Conservation (phyloP, 2,113 vertebrate genomes). For the Misgurnus anguillicaudatus region DNA sequence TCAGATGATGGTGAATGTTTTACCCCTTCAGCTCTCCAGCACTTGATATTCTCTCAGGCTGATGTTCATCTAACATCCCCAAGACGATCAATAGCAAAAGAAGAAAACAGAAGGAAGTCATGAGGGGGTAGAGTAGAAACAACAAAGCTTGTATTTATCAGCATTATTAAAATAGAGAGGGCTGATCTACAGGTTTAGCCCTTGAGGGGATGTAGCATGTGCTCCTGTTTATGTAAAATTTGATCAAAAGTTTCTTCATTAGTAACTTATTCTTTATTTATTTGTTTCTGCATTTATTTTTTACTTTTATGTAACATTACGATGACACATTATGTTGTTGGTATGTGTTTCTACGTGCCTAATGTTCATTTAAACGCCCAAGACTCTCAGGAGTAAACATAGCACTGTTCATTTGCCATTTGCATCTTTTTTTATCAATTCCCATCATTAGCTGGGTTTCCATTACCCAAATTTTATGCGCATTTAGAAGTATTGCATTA, state of each 20-base stretch:
- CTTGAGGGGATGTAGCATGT: neutral
- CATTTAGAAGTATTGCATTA: too few species aligned
- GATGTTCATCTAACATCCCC: slow-evolving; percentile 12
- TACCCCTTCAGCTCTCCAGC: neutral
- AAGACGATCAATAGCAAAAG: slow-evolving; percentile 10
- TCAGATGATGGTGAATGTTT: neutral
- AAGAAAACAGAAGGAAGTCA: neutral
- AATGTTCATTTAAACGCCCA: too few species aligned
- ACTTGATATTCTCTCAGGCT: slow-evolving; percentile 16
- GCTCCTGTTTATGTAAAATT: neutral
- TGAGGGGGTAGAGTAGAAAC: neutral
- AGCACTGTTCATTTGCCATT: neutral
- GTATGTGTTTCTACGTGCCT: too few species aligned
- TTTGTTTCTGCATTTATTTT: neutral
- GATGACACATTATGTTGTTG: too few species aligned
- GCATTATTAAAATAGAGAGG: slow-evolving; percentile 17
- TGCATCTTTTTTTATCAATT: too few species aligned
- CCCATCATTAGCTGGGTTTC: too few species aligned
- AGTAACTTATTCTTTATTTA: neutral
- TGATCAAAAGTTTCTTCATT: neutral
- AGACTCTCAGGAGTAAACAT: too few species aligned
- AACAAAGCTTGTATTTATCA: slow-evolving; percentile 24
- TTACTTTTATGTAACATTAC: neutral
- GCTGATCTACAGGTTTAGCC: neutral
- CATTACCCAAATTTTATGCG: too few species aligned